Base-by-base conservation (phyloP, 2,888 invertebrate genomes). In the Syritta pipiens region DNA sequence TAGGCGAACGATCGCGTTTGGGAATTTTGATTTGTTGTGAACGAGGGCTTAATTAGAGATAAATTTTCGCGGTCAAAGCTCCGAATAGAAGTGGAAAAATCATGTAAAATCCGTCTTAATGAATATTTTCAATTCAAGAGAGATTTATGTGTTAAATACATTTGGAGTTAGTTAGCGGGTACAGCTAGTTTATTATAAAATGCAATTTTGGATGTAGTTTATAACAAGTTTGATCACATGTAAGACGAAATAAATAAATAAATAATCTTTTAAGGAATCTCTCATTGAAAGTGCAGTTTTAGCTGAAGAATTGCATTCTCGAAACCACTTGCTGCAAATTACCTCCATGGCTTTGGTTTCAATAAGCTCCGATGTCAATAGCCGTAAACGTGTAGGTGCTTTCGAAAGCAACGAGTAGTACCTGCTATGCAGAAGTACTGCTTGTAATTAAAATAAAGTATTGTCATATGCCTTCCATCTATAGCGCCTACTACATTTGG, bases 401-500 rank as follows among this genome's bases (percentile, higher is more conserved):
- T 3, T 42, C 40, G n/a, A 40, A 57, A 0, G 55, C 10, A 63
- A 65, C 76, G 6, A 82, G 40, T 7, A 83, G 28, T 3, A 83
- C 67, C 22, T n/a, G n/a, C n/a, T n/a, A 83, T 76, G 40, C 82
- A 83, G 62, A 68, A 69, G 14, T 40, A 57, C 3, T 51, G 17
- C 26, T 81, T 81, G 9, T 74, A 77, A 20, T 81, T 77, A 17
- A 48, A 82, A 49, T 55, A 83, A 2, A 72, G 14, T 9, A 83
- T 77, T 14, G 32, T 14, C n/a, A 82, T 59, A 24, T 82, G 81
- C 17, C 81, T 81, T 3, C 81, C 81, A 32, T 82, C 79, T 17
- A 82, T 72, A 3, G 81, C 82, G 57, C 83, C 84, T 9, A 83
- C 10, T 20, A 82, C 83, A 74, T 84, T 68, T 12, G 83, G 82